phyloP scores from a whole-genome alignment of 1,140 invertebrate species.

The Diplogasteroides magnus region DNA sequence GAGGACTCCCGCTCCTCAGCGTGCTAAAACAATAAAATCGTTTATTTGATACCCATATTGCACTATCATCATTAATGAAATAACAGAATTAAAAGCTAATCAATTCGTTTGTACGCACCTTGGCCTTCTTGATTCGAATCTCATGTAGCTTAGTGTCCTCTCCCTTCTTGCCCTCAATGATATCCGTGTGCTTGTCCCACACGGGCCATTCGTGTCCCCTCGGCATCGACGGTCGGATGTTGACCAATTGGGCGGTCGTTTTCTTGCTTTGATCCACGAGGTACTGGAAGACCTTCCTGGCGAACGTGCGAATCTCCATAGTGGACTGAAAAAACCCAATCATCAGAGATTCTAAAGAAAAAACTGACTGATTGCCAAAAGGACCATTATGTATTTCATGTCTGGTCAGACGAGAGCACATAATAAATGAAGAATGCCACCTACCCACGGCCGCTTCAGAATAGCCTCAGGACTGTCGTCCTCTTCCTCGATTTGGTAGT shows the following conservation, averaged over 20 bases:
- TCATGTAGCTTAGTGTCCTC: not conserved
- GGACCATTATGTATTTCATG: no score
- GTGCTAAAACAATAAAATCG: no score
- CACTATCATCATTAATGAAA: no score
- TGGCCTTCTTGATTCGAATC: not conserved
- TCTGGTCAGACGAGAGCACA: no score
- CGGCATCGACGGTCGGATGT: not conserved
- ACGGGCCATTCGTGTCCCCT: not conserved
- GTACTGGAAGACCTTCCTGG: not conserved
- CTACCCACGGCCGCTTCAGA: no score
- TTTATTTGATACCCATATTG: no score
- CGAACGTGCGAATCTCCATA: not conserved
- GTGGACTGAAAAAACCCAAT: not conserved
- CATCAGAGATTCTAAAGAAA: not conserved
- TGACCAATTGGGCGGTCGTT: not conserved
- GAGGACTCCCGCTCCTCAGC: no score
- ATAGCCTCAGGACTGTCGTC: no score
- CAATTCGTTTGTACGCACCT: not conserved
- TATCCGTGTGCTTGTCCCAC: not conserved
- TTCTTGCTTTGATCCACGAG: not conserved
- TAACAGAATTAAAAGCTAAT: no score
- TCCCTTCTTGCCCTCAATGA: not conserved
- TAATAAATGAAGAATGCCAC: no score
- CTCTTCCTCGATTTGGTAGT: no score
- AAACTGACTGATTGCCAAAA: no score